Conservation (phyloP, 2,113 vertebrate genomes). For the Pedionomus torquatus region DNA sequence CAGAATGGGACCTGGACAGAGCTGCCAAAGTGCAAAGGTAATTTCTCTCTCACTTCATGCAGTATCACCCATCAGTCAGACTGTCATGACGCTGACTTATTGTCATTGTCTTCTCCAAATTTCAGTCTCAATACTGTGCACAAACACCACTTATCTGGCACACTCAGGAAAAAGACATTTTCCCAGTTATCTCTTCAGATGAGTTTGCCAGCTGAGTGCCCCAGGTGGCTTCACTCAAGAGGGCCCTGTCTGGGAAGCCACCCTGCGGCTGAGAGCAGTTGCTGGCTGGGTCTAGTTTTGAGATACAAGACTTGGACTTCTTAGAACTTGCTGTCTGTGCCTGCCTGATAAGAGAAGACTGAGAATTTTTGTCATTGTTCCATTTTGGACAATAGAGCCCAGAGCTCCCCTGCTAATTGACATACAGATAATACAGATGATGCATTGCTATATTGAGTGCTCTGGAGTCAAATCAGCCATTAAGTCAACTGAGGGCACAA, state of each 20-base stretch:
- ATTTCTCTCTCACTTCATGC: background rate
- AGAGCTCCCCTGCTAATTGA: background rate
- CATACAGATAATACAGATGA: background rate
- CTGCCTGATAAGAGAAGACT: background rate
- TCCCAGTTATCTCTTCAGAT: background rate
- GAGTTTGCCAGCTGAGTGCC: background rate
- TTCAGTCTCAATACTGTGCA: background rate
- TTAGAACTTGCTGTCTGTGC: background rate
- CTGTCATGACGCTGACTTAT: background rate
- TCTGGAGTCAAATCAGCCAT: background rate
- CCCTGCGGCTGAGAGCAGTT: background rate
- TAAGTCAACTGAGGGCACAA: background rate
- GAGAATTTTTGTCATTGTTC: background rate
- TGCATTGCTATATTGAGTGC: background rate
- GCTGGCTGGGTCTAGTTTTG: background rate
- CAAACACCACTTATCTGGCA: background rate
- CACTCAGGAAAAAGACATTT: background rate
- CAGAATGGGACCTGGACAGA: slow-evolving; percentile 4
- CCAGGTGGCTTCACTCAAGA: background rate
- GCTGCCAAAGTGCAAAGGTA: slow-evolving; percentile 23
- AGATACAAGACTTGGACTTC: background rate
- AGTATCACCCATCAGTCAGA: background rate
- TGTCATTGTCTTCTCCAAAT: background rate
- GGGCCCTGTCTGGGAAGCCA: background rate
- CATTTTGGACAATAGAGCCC: background rate